Evolutionary conservation across 2,888 invertebrate species (phyloP), one percentile per base, ranked within the genome.

Genomic region (Dicyrtomina minuta): DNA sequence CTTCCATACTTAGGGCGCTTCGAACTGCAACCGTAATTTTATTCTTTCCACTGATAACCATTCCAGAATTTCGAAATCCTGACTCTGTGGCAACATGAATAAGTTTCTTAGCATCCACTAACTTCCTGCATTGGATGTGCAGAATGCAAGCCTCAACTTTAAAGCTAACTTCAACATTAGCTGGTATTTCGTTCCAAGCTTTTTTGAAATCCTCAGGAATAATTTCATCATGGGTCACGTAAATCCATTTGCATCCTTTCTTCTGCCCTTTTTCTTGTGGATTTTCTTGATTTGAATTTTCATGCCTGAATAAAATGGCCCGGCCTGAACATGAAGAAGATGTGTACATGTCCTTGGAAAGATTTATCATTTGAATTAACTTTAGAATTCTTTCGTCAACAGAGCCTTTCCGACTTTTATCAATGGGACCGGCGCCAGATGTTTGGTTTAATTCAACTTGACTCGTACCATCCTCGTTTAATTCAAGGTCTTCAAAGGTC

Each of bases 31-130:
- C 77, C 12, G 77, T 77, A n/a, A 77, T 76, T 61, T 75, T 73
- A 58, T 76, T 75, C 43, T 75, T 74, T 49, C 74, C 76, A 24
- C 75, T 74, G 58, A 76, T 72, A 13, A 78, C 75, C 77, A 78
- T 78, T 53, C 77, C 77, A 27, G 77, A 78, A 68, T 78, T 78
- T 39, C 77, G 44, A 59, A 78, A 78, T 5, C 77, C 77, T 12
- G 74, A 72, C 53, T 76, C 75, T 0, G 77, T 77, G 2, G 76
- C 74, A 67, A 64, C 33, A 59, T 70, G 70, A 12, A 76, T 74
- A 66, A 76, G 66, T 68, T 72, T 73, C 58, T 72, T 75, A n/a
- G 77, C 77, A 60, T 70, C 58, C 20, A 56, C 64, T 26, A 77
- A 66, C 12, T 46, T 56, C 44, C 74, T 60, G 65, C 77, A 77